These are phyloP conservation scores for Parochlus steinenii DNA, from an alignment of 2,888 invertebrate genomes.

Conservation along the genomic window DNA sequence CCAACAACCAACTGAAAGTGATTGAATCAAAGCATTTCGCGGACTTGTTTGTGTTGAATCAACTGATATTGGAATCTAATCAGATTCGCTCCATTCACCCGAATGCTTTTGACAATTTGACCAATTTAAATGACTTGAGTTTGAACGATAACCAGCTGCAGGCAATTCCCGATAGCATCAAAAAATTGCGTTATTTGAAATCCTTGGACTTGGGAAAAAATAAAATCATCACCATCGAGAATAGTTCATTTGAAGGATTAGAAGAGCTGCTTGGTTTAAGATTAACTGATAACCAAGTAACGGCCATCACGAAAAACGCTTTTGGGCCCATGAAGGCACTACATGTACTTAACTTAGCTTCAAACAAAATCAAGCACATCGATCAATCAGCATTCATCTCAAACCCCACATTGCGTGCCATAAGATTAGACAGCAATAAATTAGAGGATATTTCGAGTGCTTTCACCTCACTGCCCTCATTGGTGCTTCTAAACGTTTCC, in stretches of 20 bases:
- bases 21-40: slow-evolving; percentile 54
- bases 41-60: slow-evolving; percentile 55
- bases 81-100: slow-evolving; percentile 49
- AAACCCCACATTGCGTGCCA: slow-evolving; percentile 54
- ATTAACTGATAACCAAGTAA: slow-evolving; percentile 63
- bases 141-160: slow-evolving; percentile 56
- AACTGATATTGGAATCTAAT: slow-evolving; percentile 59
- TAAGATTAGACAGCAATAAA: slow-evolving; percentile 62
- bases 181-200: slow-evolving; percentile 50
- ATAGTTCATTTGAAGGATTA: slow-evolving; percentile 55
- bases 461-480: slow-evolving; percentile 53
- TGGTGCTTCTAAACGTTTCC: slow-evolving; percentile 67
- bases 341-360: slow-evolving; percentile 63
- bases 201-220: slow-evolving; percentile 72
- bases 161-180: slow-evolving; percentile 52
- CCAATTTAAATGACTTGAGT: slow-evolving; percentile 59
- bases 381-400: slow-evolving; percentile 62
- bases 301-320: slow-evolving; percentile 56
- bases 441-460: slow-evolving; percentile 61
- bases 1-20: slow-evolving; percentile 50
- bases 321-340: slow-evolving; percentile 53
- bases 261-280: slow-evolving; percentile 58
- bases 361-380: slow-evolving; percentile 59
- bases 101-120: slow-evolving; percentile 59
- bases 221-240: slow-evolving; percentile 50